Evolutionary conservation across 2,888 invertebrate species (phyloP).

Genomic region (Octodonta nipae): DNA sequence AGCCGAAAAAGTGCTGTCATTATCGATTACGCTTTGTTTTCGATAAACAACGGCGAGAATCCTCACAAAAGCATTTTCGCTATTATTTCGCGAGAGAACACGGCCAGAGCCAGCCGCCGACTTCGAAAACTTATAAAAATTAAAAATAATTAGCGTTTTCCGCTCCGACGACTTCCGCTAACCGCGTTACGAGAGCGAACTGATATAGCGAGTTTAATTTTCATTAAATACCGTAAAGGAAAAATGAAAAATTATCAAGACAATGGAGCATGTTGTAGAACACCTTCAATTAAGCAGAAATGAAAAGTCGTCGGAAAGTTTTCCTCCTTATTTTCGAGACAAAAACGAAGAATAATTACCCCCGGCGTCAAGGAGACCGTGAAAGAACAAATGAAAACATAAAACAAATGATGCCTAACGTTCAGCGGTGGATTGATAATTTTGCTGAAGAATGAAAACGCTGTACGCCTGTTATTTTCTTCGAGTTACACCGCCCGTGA

Average conservation of each 20-base stretch:
- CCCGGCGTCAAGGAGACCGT: constrained; percentile 32
- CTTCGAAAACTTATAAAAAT: constrained; percentile 1
- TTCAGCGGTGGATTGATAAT: constrained; percentile 29
- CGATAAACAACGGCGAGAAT: constrained; percentile 1
- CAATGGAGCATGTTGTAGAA: constrained; percentile 33
- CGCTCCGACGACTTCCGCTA: constrained; percentile 23
- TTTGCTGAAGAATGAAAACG: constrained; percentile 22
- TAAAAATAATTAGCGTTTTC: constrained; percentile 30
- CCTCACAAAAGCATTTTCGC: too few species aligned
- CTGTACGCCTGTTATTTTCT: constrained; percentile 22
- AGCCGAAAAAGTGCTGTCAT: background rate
- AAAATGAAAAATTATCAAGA: constrained; percentile 35
- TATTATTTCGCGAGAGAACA: background rate
- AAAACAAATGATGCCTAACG: constrained; percentile 33
- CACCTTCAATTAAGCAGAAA: constrained; percentile 32
- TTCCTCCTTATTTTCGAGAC: constrained; percentile 9
- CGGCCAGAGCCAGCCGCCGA: background rate
- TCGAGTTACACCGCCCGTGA: constrained; percentile 27
- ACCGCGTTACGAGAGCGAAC: too few species aligned
- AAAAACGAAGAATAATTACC: constrained; percentile 33
- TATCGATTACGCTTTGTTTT: background rate
- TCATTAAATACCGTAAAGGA: constrained; percentile 32
- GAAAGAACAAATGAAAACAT: constrained; percentile 36
- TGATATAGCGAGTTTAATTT: too few species aligned
- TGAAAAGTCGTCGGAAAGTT: constrained; percentile 22